phyloP scores from a whole-genome alignment of 2,888 invertebrate species.

The Byasa hedistus region DNA sequence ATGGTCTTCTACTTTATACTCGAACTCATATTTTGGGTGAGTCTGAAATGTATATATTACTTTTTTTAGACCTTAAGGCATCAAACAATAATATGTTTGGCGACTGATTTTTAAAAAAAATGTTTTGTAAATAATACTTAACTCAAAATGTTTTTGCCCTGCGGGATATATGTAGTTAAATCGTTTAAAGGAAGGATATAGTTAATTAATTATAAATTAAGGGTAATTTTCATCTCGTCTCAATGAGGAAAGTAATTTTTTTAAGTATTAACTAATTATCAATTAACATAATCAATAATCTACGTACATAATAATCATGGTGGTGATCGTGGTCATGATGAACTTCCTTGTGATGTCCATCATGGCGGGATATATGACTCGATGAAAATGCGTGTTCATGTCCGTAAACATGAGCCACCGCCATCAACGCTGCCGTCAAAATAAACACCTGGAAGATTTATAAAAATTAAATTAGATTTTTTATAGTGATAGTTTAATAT shows the following conservation, averaged over 20 bases:
- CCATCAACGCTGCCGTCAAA: slow-evolving; percentile 4
- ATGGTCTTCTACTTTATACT: slow-evolving; percentile 48
- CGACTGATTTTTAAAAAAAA: too few relatives aligned
- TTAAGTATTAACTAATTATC: not conserved
- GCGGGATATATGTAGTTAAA: too few relatives aligned
- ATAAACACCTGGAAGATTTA: slow-evolving; percentile 1
- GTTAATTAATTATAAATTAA: too few relatives aligned
- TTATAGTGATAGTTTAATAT: not conserved
- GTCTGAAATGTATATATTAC: slow-evolving; percentile 34
- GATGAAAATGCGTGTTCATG: slow-evolving; percentile 37
- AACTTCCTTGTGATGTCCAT: slow-evolving; percentile 37
- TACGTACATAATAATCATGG: slow-evolving; percentile 31
- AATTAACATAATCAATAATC: not conserved
- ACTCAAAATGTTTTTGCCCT: too few relatives aligned
- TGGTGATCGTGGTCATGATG: slow-evolving; percentile 33
- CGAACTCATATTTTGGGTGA: slow-evolving; percentile 47
- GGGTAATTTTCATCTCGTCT: too few relatives aligned
- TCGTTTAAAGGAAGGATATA: too few relatives aligned
- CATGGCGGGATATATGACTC: slow-evolving; percentile 40
- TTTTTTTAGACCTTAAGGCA: not conserved
- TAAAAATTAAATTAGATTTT: not conserved
- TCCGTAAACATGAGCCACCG: slow-evolving; percentile 14
- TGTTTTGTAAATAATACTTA: too few relatives aligned
- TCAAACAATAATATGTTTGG: too few relatives aligned
- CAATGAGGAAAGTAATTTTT: too few relatives aligned